Evolutionary conservation across 37 sponge, comb jelly and placozoan genomes (phyloP).

Genomic region (Spongilla lacustris): DNA sequence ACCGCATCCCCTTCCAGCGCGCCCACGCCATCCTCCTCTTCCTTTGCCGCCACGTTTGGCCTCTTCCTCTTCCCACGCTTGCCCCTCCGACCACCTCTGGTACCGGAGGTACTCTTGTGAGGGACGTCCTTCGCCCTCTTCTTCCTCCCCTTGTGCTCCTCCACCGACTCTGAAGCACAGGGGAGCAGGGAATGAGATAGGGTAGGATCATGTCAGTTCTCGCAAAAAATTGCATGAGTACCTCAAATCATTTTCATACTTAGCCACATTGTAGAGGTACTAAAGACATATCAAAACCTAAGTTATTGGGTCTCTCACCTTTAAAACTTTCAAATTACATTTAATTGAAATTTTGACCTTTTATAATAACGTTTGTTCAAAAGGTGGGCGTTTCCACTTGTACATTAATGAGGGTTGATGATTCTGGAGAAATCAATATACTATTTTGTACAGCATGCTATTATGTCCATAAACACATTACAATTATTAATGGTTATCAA

Average conservation of each 20-base stretch:
- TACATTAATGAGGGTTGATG: too few relatives aligned
- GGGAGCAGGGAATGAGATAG: not conserved
- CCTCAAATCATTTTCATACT: not conserved
- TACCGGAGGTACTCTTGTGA: not conserved
- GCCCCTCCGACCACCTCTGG: not conserved
- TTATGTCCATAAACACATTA: too few relatives aligned
- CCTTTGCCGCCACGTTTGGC: not conserved
- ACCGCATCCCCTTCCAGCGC: conserved; percentile 11
- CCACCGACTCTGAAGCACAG: not conserved
- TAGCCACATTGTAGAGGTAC: too few relatives aligned
- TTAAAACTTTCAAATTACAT: too few relatives aligned
- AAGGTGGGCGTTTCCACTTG: too few relatives aligned
- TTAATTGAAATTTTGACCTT: too few relatives aligned
- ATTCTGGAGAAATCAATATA: too few relatives aligned
- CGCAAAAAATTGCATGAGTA: not conserved
- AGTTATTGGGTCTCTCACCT: too few relatives aligned
- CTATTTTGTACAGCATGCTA: too few relatives aligned
- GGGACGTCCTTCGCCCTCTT: not conserved
- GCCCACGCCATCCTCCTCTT: conserved; percentile 22
- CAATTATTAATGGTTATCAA: too few relatives aligned
- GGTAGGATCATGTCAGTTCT: not conserved
- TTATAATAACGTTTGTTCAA: too few relatives aligned
- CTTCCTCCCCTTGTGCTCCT: not conserved
- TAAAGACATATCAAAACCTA: too few relatives aligned
- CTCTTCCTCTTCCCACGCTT: conserved; percentile 32